Conservation (phyloP, 1,140 invertebrate species). For the Drosophila chauvacae region DNA sequence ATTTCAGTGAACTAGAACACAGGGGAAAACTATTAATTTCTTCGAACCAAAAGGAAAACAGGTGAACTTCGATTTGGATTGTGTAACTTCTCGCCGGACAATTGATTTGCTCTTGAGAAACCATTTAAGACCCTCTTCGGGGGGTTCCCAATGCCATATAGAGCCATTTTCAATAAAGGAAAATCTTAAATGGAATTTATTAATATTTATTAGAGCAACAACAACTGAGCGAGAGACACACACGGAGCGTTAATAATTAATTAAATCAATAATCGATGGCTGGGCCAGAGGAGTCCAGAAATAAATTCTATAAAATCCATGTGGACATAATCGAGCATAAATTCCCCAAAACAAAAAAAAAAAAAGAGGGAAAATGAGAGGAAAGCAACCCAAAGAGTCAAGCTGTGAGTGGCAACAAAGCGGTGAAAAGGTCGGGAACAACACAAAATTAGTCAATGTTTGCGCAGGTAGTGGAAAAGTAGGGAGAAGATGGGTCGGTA, state of each 20-base stretch:
- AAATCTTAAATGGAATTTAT: conserved; percentile 62
- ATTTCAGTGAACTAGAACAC: conserved; percentile 5
- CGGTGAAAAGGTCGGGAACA: conserved; percentile 45
- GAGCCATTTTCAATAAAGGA: conserved; percentile 55
- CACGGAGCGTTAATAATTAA: conserved; percentile 79
- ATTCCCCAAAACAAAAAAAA: conserved; percentile 64
- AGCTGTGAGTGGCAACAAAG: conserved; percentile 54
- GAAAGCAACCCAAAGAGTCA: conserved; percentile 34
- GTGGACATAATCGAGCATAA: conserved; percentile 77
- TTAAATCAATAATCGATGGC: conserved; percentile 75
- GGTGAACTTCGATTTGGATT: conserved; percentile 25
- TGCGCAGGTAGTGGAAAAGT: conserved; percentile 38
- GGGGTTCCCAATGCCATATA: conserved; percentile 42
- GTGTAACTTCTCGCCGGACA: conserved; percentile 3
- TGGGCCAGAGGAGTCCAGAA: conserved; percentile 33
- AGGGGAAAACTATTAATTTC: not conserved
- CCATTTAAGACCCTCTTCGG: conserved; percentile 12
- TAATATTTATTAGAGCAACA: conserved; percentile 52
- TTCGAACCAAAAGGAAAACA: conserved; percentile 1
- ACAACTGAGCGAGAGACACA: conserved; percentile 36
- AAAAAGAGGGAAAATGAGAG: conserved; percentile 17
- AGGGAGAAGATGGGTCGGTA: conserved; percentile 35
- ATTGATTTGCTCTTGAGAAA: conserved; percentile 54
- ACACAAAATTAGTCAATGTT: conserved; percentile 59
- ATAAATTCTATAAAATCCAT: conserved; percentile 54